Evolutionary conservation across 2,888 invertebrate species (phyloP), one percentile per base, ranked within the genome.

Genomic region (Acrobeloides nanus): DNA sequence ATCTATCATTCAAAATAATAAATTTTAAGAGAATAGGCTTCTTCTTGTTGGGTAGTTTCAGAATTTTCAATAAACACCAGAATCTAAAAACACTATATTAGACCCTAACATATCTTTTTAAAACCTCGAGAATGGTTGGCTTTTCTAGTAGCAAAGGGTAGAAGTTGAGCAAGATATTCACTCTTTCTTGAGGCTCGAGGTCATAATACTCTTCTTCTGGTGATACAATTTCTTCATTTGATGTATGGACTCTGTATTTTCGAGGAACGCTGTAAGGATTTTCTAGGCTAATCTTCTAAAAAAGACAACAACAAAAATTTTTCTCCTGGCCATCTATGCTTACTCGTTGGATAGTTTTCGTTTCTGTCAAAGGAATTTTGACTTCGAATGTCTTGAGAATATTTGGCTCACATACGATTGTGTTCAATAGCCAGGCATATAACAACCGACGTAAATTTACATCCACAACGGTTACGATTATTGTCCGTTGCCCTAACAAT

Each of bases 51-150:
- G 6, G 23, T 40, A 18, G 45, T 55, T 25, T 52, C 49, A 2
- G 51, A 49, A 46, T 60, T 45, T 48, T 60, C 60, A 24, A 64
- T 42, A 40, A 64, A 60, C n/a, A 60, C 38, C 15, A 60, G 48
- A 23, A 48, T 49, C 51, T 56, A 25, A 15, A 44, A 46, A 2
- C 1, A n/a, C 6, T 21, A n/a, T n/a, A n/a, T 21, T 4, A 35
- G 21, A 21, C 10, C 4, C 10, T 24, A 35, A 21, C 10, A 15
- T n/a, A n/a, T 21, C 35, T 21, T 35, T 21, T 21, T 21, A 3
- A 4, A 35, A 35, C 15, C 21, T 4, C 1, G 24, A 35, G 21
- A 15, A 26, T 46, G n/a, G 17, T 26, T 1, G 46, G 46, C 15
- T 10, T 46, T 4, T 57, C 41, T 4, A 31, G 23, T 10, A 29